Base-by-base conservation (phyloP, 2,797 vertebrate genomes). In the Oreortyx pictus region DNA sequence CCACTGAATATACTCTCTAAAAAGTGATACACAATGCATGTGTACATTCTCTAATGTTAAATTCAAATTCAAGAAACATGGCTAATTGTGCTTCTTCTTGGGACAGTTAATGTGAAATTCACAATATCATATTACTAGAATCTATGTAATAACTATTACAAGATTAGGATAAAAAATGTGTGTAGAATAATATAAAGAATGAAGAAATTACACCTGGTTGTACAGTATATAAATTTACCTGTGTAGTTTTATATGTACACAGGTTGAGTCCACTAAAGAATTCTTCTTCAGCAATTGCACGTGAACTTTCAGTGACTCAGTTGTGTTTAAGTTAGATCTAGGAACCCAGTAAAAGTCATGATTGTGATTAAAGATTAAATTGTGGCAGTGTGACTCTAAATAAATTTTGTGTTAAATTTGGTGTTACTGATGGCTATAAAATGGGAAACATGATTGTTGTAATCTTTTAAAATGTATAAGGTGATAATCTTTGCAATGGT, bases 21-120 rank as follows among this genome's bases (percentile, higher is more conserved):
- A 67, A 47, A 39, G 46, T 52, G 12, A 44, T 52, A 52, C 8
- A 2, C 12, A 73, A 13, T 1, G 1, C 0, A 0, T 65, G 25
- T 20, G 19, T 29, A 6, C 4, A 11, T 91, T 84, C 52, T 70
- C 18, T 62, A 14, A n/a, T 4, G 27, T 44, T 78, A 82, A 47
- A 5, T 61, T 81, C 20, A 43, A 73, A 77, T 81, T 70, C 23
- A 87, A 52, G 31, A 75, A 62, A 57, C 5, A 4, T 2, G 1
- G 4, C n/a, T 61, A 46, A 27, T 61, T 52, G 39, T 29, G 31
- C 25, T 25, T 50, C 49, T 50, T 25, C 49, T 15, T 50, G 24
- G 49, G 24, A 8, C 49, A 50, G 24, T 50, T 75, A 79, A 31
- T 9, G 5, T 82, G 54, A 8, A 56, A n/a, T 88, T 92, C 16